A percentile compares a stretch with the other conserved stretches of the same genome.
These are phyloP conservation scores for Ceratina japonica DNA, from an alignment of 1,140 invertebrate genomes.

Conservation along the genomic window DNA sequence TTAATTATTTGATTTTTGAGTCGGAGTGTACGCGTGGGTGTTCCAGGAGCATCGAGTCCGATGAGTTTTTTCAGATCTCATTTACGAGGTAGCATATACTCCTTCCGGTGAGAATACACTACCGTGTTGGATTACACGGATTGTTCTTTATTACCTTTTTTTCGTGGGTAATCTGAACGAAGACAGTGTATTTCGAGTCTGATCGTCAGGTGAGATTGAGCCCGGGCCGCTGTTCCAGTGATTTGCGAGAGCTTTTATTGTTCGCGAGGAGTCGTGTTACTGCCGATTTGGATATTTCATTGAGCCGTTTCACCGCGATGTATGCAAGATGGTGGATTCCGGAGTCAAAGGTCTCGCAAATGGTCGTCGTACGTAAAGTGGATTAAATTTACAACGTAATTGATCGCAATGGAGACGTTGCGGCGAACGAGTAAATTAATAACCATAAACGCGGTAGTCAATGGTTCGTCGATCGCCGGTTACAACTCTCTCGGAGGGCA, in stretches of 20 bases:
- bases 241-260: conserved; percentile 15
- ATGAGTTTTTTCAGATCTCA: conserved; percentile 19
- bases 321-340: no score
- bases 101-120: not conserved
- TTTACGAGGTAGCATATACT: not conserved
- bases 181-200: not conserved
- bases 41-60: conserved; percentile 1
- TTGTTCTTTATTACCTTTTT: not conserved
- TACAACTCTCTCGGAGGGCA: not conserved
- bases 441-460: not conserved
- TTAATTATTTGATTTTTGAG: no score
- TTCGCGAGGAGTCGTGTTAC: not conserved
- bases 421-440: no score
- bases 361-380: no score
- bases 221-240: not conserved
- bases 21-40: conserved; percentile 45
- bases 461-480: conserved; percentile 1
- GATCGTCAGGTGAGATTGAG: no score
- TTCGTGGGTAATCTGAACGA: not conserved
- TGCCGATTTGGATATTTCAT: not conserved
- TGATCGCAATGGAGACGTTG: no score
- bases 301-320: no score
- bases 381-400: no score
- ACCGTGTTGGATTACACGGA: conserved; percentile 21
- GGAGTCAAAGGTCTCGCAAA: no score